Base-by-base conservation (phyloP, 1,140 invertebrate genomes). In the Drosophila dunni region DNA sequence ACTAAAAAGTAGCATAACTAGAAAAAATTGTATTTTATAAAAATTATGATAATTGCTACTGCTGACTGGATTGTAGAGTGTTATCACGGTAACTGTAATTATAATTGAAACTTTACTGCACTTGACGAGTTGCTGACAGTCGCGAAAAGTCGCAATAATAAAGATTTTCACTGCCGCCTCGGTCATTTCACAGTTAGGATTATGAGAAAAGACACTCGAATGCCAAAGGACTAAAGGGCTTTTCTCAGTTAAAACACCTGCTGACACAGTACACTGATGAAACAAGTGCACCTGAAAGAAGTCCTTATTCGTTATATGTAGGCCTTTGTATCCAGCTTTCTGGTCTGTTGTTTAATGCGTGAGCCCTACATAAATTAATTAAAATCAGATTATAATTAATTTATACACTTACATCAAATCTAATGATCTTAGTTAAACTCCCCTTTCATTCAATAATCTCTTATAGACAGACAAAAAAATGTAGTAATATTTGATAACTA, bases 71-170 rank as follows among this genome's bases (percentile, higher is more conserved):
- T 29, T 46, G 17, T 29, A 45, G 20, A 44, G 9, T 33, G 36
- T 11, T 7, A 13, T 69, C 38, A 67, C 50, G 63, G 44, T 64
- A 20, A 48, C 15, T 64, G 36, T 13, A 17, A 20, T 34, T 65
- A 13, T 48, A 24, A 36, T 56, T 42, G 17, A n/a, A 10, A 46
- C 13, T 17, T n/a, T 2, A 44, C 13, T 17, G 13, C n/a, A 45
- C 24, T 13, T 65, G 72, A 46, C 57, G 51, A 77, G 57, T 50
- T 80, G 78, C 78, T 80, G 78, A 80, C 72, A 71, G 53, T 34
- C 17, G 50, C 45, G 65, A 57, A 53, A 33, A 48, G 36, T 65
- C 15, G 61, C 66, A 81, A 80, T 56, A 20, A 78, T 78, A 67
- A 60, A 77, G 74, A 53, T 78, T 56, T 20, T 56, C 15, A 56